Base-by-base conservation (phyloP, 37 sponge, comb jelly and placozoan species). In the Chondrosia reniformis region DNA sequence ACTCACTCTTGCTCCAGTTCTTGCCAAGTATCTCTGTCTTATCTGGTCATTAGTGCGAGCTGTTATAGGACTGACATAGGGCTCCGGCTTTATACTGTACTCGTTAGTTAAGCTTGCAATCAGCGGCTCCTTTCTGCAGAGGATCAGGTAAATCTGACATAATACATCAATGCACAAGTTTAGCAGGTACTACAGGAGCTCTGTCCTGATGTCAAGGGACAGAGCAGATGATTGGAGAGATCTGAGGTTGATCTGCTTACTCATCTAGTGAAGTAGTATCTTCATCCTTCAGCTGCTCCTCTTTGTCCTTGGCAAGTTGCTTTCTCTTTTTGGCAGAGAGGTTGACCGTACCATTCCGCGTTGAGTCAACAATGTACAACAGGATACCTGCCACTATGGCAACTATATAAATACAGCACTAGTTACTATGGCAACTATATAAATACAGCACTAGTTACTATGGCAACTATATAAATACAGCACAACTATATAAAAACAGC, bases 241-340 rank as follows among this genome's bases (percentile, higher is more conserved):
- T n/a, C n/a, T n/a, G n/a, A n/a, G 44, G 40, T 63, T 34, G n/a
- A 44, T n/a, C n/a, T 49, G 52, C 52, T 49, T 10, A 49, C 15
- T 49, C 52, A 49, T 19, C 10, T 15, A 49, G 52, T 15, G 52
- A 49, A 15, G 52, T 49, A 19, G n/a, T 63, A n/a, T n/a, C n/a
- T 28, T 1, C 45, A 25, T 57, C 13, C 22, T 45, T 38, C 33
- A 0, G 33, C 15, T 76, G 58, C 41, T 71, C 89, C 54, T 81
- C 52, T 41, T 75, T 37, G 56, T 82, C 45, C 52, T 81, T 74
- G 10, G 67, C 83, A 6, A 63, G 62, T 32, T 40, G 52, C 21
- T n/a, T 56, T 10, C 91, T 36, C 9, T 49, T 75, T 82, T 86
- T 85, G 9, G 91, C 91, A 52, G 87, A 78, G 46, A 75, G 61